Base-by-base conservation (phyloP, 2,888 invertebrate genomes). In the Leptothorax acervorum region DNA sequence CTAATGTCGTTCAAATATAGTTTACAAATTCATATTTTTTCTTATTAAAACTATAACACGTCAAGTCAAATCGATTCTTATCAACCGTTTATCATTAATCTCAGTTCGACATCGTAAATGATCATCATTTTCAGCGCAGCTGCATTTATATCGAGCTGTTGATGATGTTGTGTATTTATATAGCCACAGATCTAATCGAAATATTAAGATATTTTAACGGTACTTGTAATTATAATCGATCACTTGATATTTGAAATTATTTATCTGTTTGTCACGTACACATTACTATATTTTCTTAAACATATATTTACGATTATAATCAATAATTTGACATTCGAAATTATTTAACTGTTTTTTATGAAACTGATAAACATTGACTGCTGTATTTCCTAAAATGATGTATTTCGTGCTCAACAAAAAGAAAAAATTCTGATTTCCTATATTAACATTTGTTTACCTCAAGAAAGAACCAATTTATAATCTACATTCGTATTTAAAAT, bases 61-160 rank as follows among this genome's bases (percentile, higher is more conserved):
- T 28, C 35, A 63, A 48, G 18, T 42, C 12, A 23, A 48, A 5
- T 45, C 39, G 70, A 78, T 70, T 78, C 12, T 55, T 70, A 68
- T 70, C 42, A 31, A 42, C 11, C 9, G 9, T 71, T 70, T 42
- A 31, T 42, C n/a, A 5, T 57, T 55, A 71, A 78, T 71, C 55
- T 78, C 12, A 9, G 15, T 71, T 55, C 3, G 3, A 70, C 15
- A 35, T 65, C 35, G 3, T n/a, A 70, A 78, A 78, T 66, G 5
- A 68, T 78, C 1, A 53, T 39, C 4, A 6, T 55, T 78, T 68
- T 68, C 23, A 53, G 15, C 23, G 18, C 39, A 53, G 11, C 31
- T 45, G 28, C 23, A 23, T 23, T 23, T n/a, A 39, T 76, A 18
- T n/a, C 28, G 12, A 8, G 5, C 28, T 39, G 6, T 18, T 75